These are phyloP conservation scores for Macrochelys suwanniensis DNA, from an alignment of 2,797 vertebrate species.

Conservation along the genomic window DNA sequence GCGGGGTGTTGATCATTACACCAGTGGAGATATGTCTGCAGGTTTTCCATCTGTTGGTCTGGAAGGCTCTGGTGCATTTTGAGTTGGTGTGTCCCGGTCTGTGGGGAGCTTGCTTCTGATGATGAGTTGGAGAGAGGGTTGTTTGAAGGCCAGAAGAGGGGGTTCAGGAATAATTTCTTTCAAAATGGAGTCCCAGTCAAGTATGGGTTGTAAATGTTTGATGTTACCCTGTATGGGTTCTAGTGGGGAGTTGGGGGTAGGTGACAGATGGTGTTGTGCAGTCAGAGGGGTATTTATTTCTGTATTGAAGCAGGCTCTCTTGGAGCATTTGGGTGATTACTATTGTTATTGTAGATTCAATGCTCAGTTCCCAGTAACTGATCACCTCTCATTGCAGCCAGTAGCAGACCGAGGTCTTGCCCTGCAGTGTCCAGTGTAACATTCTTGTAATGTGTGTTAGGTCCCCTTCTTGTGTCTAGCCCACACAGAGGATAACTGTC, in stretches of 20 bases:
- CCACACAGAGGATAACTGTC: not conserved
- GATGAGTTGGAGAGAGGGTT: not conserved
- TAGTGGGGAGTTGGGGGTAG: not conserved
- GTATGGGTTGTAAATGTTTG: not conserved
- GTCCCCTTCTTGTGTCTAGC: not conserved
- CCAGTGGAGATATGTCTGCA: not conserved
- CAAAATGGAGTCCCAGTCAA: not conserved
- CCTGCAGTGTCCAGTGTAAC: not conserved
- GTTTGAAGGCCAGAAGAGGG: not conserved
- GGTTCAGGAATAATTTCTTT: not conserved
- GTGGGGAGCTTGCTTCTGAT: not conserved
- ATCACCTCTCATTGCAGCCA: not conserved
- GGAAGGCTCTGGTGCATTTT: not conserved
- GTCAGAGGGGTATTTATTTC: not conserved
- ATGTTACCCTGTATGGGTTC: not conserved
- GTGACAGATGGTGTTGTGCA: not conserved
- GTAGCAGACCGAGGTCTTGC: not conserved
- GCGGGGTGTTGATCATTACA: not conserved
- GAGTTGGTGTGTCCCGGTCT: not conserved
- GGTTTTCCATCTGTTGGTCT: not conserved
- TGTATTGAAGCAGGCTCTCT: not conserved
- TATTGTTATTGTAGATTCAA: not conserved
- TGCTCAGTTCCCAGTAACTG: not conserved
- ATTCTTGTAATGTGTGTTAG: not conserved
- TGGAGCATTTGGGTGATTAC: not conserved